These are phyloP conservation scores for Troides aeacus DNA, from an alignment of 2,888 invertebrate genomes.

Conservation along the genomic window DNA sequence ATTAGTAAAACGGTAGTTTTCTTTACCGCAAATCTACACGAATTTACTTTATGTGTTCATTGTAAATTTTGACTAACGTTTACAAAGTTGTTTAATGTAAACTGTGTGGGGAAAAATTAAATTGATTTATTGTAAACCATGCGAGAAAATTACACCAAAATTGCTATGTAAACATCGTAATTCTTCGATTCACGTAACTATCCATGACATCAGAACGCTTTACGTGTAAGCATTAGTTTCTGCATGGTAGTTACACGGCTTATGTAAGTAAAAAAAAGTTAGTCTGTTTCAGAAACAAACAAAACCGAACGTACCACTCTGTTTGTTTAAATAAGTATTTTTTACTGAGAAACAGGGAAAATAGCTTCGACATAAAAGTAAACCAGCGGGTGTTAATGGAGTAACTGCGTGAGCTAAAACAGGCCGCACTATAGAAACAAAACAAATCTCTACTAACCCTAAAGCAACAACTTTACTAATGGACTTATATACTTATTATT, in stretches of 20 bases:
- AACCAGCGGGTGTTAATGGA: constrained; percentile 74
- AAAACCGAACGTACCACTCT: constrained; percentile 22
- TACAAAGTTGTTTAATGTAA: no score
- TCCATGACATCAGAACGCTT: constrained; percentile 14
- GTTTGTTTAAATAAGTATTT: constrained; percentile 40
- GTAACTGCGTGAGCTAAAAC: constrained; percentile 76
- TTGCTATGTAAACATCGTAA: constrained; percentile 24
- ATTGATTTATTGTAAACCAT: not conserved
- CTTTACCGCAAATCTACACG: no score
- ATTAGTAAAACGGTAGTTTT: no score
- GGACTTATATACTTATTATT: constrained; percentile 17
- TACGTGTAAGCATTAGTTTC: constrained; percentile 10
- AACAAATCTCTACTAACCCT: constrained; percentile 16
- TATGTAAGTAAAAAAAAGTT: constrained; percentile 16
- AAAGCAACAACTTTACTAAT: constrained; percentile 14
- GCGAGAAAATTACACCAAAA: constrained; percentile 12
- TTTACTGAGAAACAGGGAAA: constrained; percentile 43
- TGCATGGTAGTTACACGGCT: constrained; percentile 2
- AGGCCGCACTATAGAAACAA: constrained; percentile 56
- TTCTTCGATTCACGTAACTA: constrained; percentile 14
- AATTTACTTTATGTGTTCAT: no score
- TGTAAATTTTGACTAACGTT: no score
- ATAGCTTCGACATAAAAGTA: constrained; percentile 55
- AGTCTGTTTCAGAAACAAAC: constrained; percentile 26
- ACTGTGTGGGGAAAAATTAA: not conserved